Conservation (phyloP, 2,797 vertebrate genomes). For the Coendou prehensilis region DNA sequence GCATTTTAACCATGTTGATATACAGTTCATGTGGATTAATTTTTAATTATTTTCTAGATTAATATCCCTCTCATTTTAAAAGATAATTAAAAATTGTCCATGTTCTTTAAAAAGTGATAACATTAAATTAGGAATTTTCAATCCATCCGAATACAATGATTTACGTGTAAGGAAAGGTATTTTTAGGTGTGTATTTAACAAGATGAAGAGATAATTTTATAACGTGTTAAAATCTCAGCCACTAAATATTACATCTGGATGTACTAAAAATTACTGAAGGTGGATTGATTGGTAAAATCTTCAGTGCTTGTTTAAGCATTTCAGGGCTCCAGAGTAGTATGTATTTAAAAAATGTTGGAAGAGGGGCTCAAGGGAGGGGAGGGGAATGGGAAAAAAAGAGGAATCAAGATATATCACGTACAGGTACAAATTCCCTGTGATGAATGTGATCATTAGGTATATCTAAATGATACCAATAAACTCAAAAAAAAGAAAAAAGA, state of each 20-base stretch:
- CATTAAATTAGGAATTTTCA: constrained; percentile 31
- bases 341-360: background rate
- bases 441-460: background rate
- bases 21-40: background rate
- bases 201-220: constrained; percentile 60
- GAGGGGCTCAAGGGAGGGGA: background rate
- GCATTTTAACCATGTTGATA: background rate
- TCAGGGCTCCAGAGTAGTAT: constrained; percentile 3
- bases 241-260: background rate
- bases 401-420: background rate
- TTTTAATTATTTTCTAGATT: constrained; percentile 58
- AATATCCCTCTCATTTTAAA: constrained; percentile 56
- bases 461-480: background rate
- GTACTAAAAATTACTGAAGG: constrained; percentile 55
- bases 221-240: constrained; percentile 1
- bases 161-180: constrained; percentile 65
- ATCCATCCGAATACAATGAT: background rate
- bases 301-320: background rate
- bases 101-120: constrained; percentile 69
- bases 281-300: constrained; percentile 28
- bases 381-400: background rate
- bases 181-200: constrained; percentile 62
- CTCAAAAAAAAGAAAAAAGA: background rate
- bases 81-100: background rate
- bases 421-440: background rate